These are phyloP conservation scores for Leptobrachium leishanense DNA, from an alignment of 2,113 vertebrate species.

Conservation along the genomic window DNA sequence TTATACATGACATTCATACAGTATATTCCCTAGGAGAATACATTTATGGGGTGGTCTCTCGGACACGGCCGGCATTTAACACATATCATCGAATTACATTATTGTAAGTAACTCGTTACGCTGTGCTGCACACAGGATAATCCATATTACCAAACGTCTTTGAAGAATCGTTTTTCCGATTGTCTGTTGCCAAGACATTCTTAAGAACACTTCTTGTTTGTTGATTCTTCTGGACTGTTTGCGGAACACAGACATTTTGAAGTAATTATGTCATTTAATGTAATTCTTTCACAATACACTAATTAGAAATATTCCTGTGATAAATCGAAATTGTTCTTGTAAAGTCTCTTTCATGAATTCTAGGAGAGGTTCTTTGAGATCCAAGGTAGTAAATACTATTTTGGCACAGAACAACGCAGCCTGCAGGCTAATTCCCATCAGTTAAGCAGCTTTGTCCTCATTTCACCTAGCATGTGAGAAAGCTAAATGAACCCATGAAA, in stretches of 20 bases:
- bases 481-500: constrained; percentile 5
- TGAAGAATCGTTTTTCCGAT: background rate
- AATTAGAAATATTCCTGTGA: constrained; percentile 20
- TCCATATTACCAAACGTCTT: background rate
- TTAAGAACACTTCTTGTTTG: background rate
- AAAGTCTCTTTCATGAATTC: constrained; percentile 5
- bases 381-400: constrained; percentile 4
- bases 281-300: constrained; percentile 13
- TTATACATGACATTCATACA: background rate
- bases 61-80: background rate
- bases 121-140: background rate
- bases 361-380: background rate
- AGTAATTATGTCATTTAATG: background rate
- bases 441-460: constrained; percentile 22
- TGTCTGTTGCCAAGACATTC: background rate
- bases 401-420: background rate
- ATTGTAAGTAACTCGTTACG: background rate
- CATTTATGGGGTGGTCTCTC: background rate
- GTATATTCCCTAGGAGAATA: background rate
- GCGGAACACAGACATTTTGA: background rate
- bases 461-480: constrained; percentile 24
- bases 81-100: no score
- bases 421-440: constrained; percentile 12
- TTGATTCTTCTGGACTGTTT: background rate
- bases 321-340: background rate